A percentile compares a stretch with the other conserved stretches of the same genome.
Evolutionary conservation across 2,797 vertebrate genomes (phyloP).

Genomic region (Tinamus major): DNA sequence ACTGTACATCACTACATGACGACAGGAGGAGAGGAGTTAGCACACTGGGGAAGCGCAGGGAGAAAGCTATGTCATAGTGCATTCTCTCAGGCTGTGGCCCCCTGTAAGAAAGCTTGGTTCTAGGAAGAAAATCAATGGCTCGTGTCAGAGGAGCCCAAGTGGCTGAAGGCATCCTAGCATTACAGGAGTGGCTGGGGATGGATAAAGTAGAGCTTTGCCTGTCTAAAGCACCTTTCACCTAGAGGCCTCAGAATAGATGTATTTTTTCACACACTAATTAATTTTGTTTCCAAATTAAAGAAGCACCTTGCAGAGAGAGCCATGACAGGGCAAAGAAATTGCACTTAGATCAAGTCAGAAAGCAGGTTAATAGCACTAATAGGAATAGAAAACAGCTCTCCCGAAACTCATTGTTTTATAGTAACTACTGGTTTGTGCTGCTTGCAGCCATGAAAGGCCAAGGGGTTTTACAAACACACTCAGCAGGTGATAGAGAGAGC

Average conservation of each 20-base stretch:
- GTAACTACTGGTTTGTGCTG: not conserved
- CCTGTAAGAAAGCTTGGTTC: not conserved
- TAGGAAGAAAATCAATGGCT: constrained; percentile 5
- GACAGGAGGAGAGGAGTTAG: not conserved
- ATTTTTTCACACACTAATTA: not conserved
- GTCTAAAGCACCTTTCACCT: constrained; percentile 13
- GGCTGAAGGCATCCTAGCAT: not conserved
- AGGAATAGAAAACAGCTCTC: constrained; percentile 7
- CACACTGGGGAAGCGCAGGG: not conserved
- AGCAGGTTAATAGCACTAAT: constrained; percentile 45
- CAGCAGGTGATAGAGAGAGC: constrained; percentile 39
- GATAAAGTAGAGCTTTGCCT: not conserved
- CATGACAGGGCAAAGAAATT: not conserved
- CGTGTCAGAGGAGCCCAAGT: constrained; percentile 26
- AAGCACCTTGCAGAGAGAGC: not conserved
- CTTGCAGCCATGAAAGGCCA: constrained; percentile 42
- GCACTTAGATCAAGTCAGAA: constrained; percentile 18
- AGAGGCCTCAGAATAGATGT: not conserved
- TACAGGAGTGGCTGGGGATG: not conserved
- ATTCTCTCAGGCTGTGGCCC: not conserved
- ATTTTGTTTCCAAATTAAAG: constrained; percentile 26
- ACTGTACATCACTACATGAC: not conserved
- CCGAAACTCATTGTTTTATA: not conserved
- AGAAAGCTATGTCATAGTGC: not conserved
- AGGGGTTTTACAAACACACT: constrained; percentile 16